phyloP scores from a whole-genome alignment of 2,888 invertebrate species.

The Pollenia angustigena region DNA sequence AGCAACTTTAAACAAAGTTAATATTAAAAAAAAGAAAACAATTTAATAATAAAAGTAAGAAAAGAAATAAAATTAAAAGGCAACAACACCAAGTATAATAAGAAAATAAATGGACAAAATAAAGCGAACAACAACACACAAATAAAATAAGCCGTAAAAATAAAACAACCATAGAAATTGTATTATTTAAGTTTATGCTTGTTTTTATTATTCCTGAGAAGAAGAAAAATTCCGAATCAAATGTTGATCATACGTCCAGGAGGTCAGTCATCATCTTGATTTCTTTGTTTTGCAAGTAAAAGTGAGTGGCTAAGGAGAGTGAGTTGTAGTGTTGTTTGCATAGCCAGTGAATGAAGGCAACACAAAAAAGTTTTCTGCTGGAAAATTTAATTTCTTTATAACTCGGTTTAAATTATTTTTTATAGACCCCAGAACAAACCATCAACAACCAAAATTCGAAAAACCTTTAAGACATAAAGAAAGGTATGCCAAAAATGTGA shows the following conservation, averaged over 20 bases:
- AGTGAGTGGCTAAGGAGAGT: neutral
- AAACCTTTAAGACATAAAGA: conserved; percentile 1
- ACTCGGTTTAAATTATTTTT: conserved; percentile 52
- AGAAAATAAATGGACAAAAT: conserved; percentile 5
- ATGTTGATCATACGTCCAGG: conserved; percentile 69
- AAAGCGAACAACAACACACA: neutral
- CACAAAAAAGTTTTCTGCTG: conserved; percentile 18
- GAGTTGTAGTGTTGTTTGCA: neutral
- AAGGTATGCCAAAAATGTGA: conserved; percentile 16
- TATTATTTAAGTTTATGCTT: conserved; percentile 57
- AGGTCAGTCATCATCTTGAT: conserved; percentile 59
- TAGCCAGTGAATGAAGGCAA: conserved; percentile 47
- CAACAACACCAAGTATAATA: conserved; percentile 22
- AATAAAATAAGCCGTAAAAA: conserved; percentile 47
- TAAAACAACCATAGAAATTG: conserved; percentile 57
- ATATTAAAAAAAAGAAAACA: conserved; percentile 35
- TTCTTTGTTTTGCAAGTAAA: conserved; percentile 1
- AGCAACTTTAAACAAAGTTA: conserved; percentile 48
- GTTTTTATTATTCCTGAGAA: neutral
- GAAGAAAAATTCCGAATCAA: conserved; percentile 56
- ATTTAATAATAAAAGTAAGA: neutral
- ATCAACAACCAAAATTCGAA: neutral
- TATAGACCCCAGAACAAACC: conserved; percentile 22
- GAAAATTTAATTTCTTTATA: conserved; percentile 64
- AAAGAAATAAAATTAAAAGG: conserved; percentile 28